Evolutionary conservation across 1,140 invertebrate species (phyloP).

Genomic region (Triops cancriformis): DNA sequence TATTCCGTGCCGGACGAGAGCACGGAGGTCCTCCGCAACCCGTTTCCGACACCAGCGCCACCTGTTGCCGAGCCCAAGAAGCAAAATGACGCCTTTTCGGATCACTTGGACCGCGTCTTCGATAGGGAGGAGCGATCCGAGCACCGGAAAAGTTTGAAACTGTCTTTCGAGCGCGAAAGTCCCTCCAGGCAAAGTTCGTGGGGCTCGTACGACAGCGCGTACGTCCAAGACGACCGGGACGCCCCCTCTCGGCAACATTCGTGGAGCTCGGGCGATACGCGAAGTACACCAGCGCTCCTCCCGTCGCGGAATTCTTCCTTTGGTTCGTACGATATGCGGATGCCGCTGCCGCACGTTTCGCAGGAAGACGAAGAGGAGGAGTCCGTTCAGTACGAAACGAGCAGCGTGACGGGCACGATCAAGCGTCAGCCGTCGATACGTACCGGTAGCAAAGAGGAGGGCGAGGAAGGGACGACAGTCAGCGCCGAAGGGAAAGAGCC

Average conservation of each 20-base stretch:
- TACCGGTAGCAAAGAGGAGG: conserved; percentile 59
- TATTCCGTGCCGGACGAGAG: conserved; percentile 44
- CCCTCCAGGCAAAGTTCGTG: conserved; percentile 63
- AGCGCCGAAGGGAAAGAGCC: not conserved
- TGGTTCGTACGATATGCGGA: conserved; percentile 58
- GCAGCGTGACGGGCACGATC: conserved; percentile 49
- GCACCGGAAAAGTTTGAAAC: conserved; percentile 33
- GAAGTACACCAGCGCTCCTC: conserved; percentile 39
- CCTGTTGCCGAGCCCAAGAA: conserved; percentile 11
- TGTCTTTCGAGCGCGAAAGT: conserved; percentile 37
- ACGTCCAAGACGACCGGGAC: conserved; percentile 51
- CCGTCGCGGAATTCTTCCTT: conserved; percentile 63
- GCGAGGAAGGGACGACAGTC: conserved; percentile 51
- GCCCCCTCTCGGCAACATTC: conserved; percentile 66
- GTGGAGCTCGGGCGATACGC: conserved; percentile 64
- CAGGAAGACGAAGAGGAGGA: conserved; percentile 36
- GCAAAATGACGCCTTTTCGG: conserved; percentile 57
- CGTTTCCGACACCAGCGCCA: conserved; percentile 35
- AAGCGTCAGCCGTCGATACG: conserved; percentile 57
- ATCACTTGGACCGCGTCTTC: conserved; percentile 59
- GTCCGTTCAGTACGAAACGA: conserved; percentile 30
- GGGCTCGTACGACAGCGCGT: conserved; percentile 68
- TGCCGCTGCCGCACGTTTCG: conserved; percentile 31
- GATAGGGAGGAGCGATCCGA: conserved; percentile 59
- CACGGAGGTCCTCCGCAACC: conserved; percentile 54